A percentile compares a stretch with the other conserved stretches of the same genome.
These are phyloP conservation scores for Polyergus mexicanus DNA, from an alignment of 1,140 invertebrate species.

Conservation along the genomic window DNA sequence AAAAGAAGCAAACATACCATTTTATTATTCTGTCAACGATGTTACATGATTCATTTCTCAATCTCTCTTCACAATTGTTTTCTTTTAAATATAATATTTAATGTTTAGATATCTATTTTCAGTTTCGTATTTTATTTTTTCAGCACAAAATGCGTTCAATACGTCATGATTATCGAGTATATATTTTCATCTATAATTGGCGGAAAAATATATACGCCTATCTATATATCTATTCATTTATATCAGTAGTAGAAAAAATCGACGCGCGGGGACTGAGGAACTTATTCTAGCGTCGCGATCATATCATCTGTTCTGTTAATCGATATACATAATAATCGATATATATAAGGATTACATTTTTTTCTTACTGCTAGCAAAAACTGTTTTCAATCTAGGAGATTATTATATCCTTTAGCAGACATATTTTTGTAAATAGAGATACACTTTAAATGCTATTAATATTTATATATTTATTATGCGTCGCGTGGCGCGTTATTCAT, in stretches of 20 bases:
- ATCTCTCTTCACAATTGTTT: conserved; percentile 35
- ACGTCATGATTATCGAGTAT: conserved; percentile 66
- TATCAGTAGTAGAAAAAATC: conserved; percentile 47
- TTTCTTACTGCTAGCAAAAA: conserved; percentile 39
- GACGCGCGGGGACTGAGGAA: neutral
- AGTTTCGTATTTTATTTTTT: conserved; percentile 58
- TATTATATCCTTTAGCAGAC: conserved; percentile 30
- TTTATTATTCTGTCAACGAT: conserved; percentile 74
- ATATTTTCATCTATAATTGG: conserved; percentile 43
- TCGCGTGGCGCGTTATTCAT: neutral
- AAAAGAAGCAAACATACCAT: conserved; percentile 63
- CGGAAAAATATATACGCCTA: conserved; percentile 10
- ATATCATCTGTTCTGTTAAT: conserved; percentile 37
- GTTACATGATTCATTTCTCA: conserved; percentile 68
- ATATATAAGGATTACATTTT: conserved; percentile 29
- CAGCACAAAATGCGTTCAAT: conserved; percentile 26
- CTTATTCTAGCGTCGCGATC: conserved; percentile 39
- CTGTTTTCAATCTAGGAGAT: conserved; percentile 28
- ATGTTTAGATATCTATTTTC: conserved; percentile 47
- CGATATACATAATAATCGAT: conserved; percentile 15
- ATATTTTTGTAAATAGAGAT: conserved; percentile 1
- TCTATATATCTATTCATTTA: conserved; percentile 26
- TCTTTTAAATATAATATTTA: conserved; percentile 67
- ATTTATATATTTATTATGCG: conserved; percentile 28
- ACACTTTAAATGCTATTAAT: conserved; percentile 9